phyloP scores from a whole-genome alignment of 23 tunicate species.

The Halocynthia roretzi region DNA sequence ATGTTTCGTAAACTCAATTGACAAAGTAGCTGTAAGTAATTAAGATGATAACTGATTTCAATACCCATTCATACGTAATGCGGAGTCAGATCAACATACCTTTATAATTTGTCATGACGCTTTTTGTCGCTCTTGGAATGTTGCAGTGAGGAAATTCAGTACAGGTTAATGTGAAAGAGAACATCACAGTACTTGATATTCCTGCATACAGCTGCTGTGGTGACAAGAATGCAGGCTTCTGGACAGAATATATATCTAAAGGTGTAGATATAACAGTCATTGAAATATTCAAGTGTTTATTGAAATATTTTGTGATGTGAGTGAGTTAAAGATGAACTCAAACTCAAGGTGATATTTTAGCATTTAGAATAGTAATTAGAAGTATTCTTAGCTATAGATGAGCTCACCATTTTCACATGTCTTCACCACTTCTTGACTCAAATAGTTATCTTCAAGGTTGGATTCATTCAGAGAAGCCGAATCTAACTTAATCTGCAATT shows the following conservation, averaged over 20 bases:
- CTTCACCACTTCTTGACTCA: slow-evolving; percentile 20
- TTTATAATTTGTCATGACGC: background rate
- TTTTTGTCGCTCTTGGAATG: background rate
- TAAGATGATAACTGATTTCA: too few species aligned
- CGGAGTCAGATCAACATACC: slow-evolving; percentile 1
- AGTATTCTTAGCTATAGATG: too few species aligned
- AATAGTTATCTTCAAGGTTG: slow-evolving; percentile 11
- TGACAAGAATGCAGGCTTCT: background rate
- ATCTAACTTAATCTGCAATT: background rate
- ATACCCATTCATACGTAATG: background rate
- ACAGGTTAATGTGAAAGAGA: slow-evolving; percentile 14
- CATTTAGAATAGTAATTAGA: too few species aligned
- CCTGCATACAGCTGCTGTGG: background rate
- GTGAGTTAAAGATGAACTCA: too few species aligned
- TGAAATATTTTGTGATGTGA: background rate
- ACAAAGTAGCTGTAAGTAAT: too few species aligned
- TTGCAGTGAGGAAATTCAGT: slow-evolving; percentile 16
- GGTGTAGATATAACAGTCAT: background rate
- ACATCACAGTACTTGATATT: background rate
- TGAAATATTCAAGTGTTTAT: background rate
- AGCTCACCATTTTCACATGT: slow-evolving; percentile 10
- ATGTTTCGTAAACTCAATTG: background rate
- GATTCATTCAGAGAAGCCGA: background rate
- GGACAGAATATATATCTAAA: slow-evolving; percentile 7
- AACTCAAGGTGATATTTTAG: too few species aligned